Conservation (phyloP, 2,113 vertebrate species). For the Centropristis striata region DNA sequence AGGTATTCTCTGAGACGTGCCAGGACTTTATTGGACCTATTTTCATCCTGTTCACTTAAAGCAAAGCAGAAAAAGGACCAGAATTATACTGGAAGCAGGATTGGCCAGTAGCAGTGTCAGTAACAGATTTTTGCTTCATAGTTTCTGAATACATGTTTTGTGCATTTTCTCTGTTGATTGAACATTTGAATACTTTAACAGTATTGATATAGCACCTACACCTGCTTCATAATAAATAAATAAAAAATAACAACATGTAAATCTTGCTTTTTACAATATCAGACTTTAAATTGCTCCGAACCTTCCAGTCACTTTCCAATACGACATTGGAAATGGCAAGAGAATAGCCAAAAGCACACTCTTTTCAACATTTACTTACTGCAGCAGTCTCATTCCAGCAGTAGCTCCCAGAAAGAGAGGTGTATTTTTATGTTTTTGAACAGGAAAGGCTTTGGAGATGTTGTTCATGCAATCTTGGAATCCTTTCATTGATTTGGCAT, state of each 20-base stretch:
- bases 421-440: slow-evolving; percentile 85
- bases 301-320: no score
- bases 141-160: no score
- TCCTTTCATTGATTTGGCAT: slow-evolving; percentile 75
- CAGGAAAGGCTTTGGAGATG: slow-evolving; percentile 84
- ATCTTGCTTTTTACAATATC: no score
- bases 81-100: neutral
- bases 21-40: slow-evolving; percentile 87
- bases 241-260: no score
- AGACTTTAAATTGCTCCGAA: no score
- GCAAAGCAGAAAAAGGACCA: slow-evolving; percentile 12
- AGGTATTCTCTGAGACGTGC: slow-evolving; percentile 88
- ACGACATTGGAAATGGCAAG: no score
- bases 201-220: no score
- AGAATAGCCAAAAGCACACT: neutral
- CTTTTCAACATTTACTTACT: slow-evolving; percentile 81
- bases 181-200: no score
- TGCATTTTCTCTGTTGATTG: no score
- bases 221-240: no score
- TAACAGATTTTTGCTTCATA: no score
- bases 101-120: neutral
- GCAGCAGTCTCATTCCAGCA: slow-evolving; percentile 95
- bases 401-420: slow-evolving; percentile 93
- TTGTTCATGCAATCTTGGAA: slow-evolving; percentile 87
- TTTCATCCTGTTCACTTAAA: slow-evolving; percentile 85